A percentile compares a stretch with the other conserved stretches of the same genome.
Conservation (phyloP, 1,140 invertebrate genomes). For the Sarcophaga peregrina region DNA sequence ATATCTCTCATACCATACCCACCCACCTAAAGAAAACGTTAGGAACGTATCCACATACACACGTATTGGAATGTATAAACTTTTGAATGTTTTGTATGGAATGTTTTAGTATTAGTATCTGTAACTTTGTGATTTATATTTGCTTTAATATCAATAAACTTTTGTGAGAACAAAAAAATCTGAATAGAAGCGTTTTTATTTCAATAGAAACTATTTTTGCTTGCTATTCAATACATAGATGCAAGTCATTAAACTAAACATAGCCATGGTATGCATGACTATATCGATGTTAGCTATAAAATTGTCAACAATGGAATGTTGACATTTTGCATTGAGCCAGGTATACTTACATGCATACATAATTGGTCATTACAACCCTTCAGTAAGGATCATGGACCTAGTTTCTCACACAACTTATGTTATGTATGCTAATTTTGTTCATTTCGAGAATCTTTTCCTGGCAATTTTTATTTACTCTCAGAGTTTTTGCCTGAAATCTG, state of each 20-base stretch:
- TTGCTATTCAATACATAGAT: neutral
- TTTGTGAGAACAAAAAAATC: neutral
- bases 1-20: neutral
- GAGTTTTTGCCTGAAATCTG: no score
- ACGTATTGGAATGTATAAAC: no score
- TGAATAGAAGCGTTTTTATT: neutral
- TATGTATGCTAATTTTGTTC: no score
- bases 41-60: no score
- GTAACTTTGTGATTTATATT: neutral
- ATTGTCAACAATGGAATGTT: neutral
- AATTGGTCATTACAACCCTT: no score
- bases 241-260: no score
- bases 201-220: neutral
- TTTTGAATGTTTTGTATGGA: neutral
- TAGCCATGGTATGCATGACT: no score
- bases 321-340: neutral
- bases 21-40: neutral
- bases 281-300: neutral
- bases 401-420: no score
- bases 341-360: neutral
- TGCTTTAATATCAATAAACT: neutral
- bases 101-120: neutral
- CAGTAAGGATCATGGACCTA: no score
- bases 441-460: no score
- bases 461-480: no score